These are phyloP conservation scores for Apodemus speciosus DNA, from an alignment of 2,113 vertebrate genomes.

Conservation along the genomic window DNA sequence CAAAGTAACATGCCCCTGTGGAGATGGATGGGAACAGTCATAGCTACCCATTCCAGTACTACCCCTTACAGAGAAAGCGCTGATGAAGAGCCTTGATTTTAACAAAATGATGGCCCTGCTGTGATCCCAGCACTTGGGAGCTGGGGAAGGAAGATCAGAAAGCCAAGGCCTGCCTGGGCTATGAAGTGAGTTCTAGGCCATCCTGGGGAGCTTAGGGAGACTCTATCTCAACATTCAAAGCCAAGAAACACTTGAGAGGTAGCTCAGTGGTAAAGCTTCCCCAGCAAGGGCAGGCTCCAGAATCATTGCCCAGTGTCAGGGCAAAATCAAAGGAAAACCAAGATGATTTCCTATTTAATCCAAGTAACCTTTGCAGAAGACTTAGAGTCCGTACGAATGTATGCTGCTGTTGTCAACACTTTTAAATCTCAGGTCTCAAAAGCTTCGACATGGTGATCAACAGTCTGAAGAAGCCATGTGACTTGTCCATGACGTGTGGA, in stretches of 20 bases:
- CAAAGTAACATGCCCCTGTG: not conserved
- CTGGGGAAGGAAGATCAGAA: not conserved
- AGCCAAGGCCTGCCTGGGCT: not conserved
- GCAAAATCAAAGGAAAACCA: not conserved
- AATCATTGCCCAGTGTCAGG: not conserved
- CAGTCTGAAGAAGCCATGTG: not conserved
- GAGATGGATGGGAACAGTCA: not conserved
- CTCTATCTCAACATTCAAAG: not conserved
- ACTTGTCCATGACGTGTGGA: fast-evolving
- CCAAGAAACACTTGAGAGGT: no score
- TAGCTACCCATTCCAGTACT: not conserved
- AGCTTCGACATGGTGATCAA: not conserved
- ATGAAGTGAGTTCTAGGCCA: not conserved
- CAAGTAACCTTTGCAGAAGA: not conserved
- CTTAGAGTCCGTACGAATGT: not conserved
- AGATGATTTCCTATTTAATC: not conserved
- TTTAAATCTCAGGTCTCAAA: not conserved
- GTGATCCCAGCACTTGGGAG: not conserved
- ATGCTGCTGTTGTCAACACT: not conserved
- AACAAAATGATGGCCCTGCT: not conserved
- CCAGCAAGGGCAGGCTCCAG: not conserved
- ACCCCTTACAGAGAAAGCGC: not conserved
- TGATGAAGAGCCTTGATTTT: not conserved
- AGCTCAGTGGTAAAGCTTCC: no score
- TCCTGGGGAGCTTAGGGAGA: not conserved